phyloP scores from a whole-genome alignment of 1,140 invertebrate genomes.

The Ephestia elutella region DNA sequence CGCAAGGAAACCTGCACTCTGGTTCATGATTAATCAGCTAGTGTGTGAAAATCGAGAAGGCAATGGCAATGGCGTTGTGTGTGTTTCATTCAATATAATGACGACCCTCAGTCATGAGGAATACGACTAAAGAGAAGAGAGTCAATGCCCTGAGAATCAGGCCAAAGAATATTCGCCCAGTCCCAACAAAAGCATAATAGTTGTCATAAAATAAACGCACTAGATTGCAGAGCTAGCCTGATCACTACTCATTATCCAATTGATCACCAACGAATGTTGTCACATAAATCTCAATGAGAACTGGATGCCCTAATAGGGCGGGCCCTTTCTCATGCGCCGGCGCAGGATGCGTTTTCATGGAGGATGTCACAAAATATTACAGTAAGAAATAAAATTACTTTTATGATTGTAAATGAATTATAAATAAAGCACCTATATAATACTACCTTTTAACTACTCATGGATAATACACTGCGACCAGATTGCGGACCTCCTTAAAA shows the following conservation, averaged over 20 bases:
- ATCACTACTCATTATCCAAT: conserved; percentile 29
- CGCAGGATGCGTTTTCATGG: conserved; percentile 3
- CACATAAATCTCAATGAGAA: conserved; percentile 42
- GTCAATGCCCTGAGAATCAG: not conserved
- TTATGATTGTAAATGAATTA: too few species aligned
- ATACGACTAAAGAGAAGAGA: too few species aligned
- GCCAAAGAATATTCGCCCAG: not conserved
- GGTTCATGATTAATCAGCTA: too few species aligned
- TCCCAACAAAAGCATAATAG: not conserved
- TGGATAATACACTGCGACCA: too few species aligned
- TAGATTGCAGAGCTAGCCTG: conserved; percentile 21
- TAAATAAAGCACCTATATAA: too few species aligned
- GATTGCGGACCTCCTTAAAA: too few species aligned
- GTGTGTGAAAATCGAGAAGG: too few species aligned
- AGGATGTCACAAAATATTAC: not conserved
- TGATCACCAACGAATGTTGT: conserved; percentile 21
- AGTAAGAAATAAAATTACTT: not conserved
- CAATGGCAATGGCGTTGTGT: too few species aligned
- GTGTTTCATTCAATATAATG: too few species aligned
- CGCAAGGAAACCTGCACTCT: too few species aligned
- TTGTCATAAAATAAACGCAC: not conserved
- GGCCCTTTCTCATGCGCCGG: conserved; percentile 16
- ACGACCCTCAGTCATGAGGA: too few species aligned
- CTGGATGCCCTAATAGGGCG: conserved; percentile 15
- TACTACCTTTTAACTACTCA: too few species aligned